phyloP scores from a whole-genome alignment of 2,888 invertebrate genomes.

The Cactoblastis cactorum region DNA sequence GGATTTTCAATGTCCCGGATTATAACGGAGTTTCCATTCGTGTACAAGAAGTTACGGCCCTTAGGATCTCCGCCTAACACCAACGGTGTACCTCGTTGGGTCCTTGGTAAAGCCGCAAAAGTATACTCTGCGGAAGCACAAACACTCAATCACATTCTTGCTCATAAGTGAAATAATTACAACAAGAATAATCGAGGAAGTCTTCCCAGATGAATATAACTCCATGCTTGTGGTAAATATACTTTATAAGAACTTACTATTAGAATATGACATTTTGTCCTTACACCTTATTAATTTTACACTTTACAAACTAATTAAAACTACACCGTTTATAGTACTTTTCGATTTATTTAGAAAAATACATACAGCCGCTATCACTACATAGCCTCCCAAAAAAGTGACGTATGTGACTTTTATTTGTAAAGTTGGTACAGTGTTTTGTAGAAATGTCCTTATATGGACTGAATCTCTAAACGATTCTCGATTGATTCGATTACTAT shows the following conservation, averaged over 20 bases:
- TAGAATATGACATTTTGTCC: constrained; percentile 67
- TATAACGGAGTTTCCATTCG: constrained; percentile 98
- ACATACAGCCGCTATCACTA: constrained; percentile 66
- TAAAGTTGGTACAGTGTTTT: constrained; percentile 40
- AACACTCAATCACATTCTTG: constrained; percentile 24
- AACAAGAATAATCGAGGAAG: not conserved
- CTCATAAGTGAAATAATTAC: not conserved
- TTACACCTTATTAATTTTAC: constrained; percentile 49
- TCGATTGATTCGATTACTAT: not conserved
- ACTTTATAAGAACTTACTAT: constrained; percentile 59
- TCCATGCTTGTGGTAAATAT: constrained; percentile 36
- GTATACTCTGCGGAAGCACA: constrained; percentile 84
- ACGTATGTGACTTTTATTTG: constrained; percentile 48
- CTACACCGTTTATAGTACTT: constrained; percentile 55
- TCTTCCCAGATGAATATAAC: constrained; percentile 14
- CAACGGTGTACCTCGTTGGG: constrained; percentile 95
- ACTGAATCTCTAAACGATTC: not conserved
- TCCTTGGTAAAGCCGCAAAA: constrained; percentile 96
- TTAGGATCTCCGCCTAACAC: constrained; percentile 98
- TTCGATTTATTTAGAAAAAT: constrained; percentile 55
- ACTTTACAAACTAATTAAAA: constrained; percentile 43
- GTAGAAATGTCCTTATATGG: constrained; percentile 60
- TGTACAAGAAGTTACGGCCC: constrained; percentile 97
- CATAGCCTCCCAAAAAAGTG: constrained; percentile 65
- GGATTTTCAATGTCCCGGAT: constrained; percentile 98